Base-by-base conservation (phyloP, 1,140 invertebrate genomes). In the Leptoteleia sp. region DNA sequence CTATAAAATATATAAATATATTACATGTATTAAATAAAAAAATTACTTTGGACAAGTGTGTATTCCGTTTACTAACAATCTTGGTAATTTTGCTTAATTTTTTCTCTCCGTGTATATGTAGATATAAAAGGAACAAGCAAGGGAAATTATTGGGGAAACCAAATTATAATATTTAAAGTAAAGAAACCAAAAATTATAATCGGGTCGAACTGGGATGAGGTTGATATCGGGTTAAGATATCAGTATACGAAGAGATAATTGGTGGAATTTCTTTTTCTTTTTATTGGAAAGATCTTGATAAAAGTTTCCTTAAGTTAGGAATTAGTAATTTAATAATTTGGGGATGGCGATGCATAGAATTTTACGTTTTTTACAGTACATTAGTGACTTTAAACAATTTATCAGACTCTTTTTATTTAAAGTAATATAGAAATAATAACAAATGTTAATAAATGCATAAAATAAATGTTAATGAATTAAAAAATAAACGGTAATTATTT, bases 271-370 rank as follows among this genome's bases (percentile, higher is more conserved):
- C 12, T 45, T 64, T 50, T 50, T 50, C 27, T 64, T 50, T 50
- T 50, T 38, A 19, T 65, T 43, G 35, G 37, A 52, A 43, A 43
- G 27, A 65, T 65, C 61, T 65, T 65, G 61, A 52, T 43, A 22
- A 37, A 65, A 37, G 47, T 42, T 25, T 43, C 25, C n/a, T 13
- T 19, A 13, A 42, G 38, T 35, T 40, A 4, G 16, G 47, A 47
- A 65, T 65, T 65, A 52, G 37, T 31, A 64, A 62, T 62, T 59
- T 43, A 25, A 17, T 13, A 59, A 59, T 45, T 62, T 37, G n/a
- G 43, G 12, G 11, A 22, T 47, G 5, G 7, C 25, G 55, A 42
- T 47, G 40, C n/a, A n/a, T n/a, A n/a, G n/a, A n/a, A n/a, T n/a
- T n/a, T 37, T 13, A 22, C 13, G 40, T 22, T 29, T 29, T 29